Percentiles rank a stretch among this genome's conserved stretches.
Conservation (phyloP, 2,888 invertebrate genomes). For the Baronia brevicornis region DNA sequence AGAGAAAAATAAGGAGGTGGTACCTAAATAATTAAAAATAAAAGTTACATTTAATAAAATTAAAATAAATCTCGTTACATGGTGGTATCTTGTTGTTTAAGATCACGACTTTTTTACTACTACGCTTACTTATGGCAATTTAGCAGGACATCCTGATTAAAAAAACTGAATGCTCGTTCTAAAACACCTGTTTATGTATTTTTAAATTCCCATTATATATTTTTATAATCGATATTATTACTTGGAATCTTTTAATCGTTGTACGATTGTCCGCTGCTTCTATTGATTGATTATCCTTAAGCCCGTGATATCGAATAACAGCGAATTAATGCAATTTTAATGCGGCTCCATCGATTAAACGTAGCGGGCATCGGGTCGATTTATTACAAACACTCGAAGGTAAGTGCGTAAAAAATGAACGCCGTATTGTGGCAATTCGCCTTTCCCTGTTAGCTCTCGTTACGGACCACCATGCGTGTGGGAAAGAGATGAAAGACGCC, state of each 20-base stretch:
- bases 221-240: no score
- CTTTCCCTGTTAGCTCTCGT: conserved; percentile 32
- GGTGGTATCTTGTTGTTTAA: no score
- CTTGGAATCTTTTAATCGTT: conserved; percentile 10
- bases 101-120: no score
- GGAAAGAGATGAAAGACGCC: conserved; percentile 25
- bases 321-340: conserved; percentile 43
- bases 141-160: background rate
- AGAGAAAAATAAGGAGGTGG: no score
- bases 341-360: conserved; percentile 38
- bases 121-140: no score
- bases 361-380: conserved; percentile 24
- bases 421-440: conserved; percentile 27
- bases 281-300: conserved; percentile 25
- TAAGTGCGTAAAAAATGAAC: conserved; percentile 40
- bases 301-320: conserved; percentile 23
- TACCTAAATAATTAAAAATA: no score
- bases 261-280: conserved; percentile 22
- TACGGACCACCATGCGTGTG: conserved; percentile 30
- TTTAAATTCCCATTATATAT: no score
- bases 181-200: no score
- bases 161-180: no score
- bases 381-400: conserved; percentile 37
- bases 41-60: no score
- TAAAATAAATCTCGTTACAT: no score